A percentile compares a stretch with the other conserved stretches of the same genome.
Evolutionary conservation across 2,888 invertebrate species (phyloP).

Genomic region (Nowickia ferox): DNA sequence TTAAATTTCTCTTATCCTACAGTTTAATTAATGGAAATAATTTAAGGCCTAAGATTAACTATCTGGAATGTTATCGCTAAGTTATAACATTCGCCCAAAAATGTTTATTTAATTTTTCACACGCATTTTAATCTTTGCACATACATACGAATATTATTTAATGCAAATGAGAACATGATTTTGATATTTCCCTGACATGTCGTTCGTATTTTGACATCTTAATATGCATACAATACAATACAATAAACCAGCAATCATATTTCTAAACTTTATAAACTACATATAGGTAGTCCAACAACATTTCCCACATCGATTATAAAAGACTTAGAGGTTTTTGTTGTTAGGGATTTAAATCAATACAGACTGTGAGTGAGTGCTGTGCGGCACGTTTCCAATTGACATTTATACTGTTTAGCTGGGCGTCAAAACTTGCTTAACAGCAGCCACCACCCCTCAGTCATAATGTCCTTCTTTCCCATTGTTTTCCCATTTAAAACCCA

Average conservation of each 20-base stretch:
- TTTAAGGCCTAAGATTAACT: too few relatives aligned
- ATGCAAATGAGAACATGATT: slow-evolving; percentile 39
- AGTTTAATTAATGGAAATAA: too few relatives aligned
- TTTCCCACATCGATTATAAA: slow-evolving; percentile 63
- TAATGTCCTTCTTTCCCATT: neutral
- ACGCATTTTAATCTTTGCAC: slow-evolving; percentile 17
- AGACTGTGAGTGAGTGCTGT: neutral
- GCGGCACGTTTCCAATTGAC: slow-evolving; percentile 58
- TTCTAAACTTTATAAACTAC: slow-evolving; percentile 14
- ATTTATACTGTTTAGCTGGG: slow-evolving; percentile 41
- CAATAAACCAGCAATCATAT: slow-evolving; percentile 33
- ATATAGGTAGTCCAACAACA: slow-evolving; percentile 12
- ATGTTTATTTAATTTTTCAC: slow-evolving; percentile 46
- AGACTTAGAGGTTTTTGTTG: slow-evolving; percentile 34
- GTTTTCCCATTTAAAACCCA: slow-evolving; percentile 9
- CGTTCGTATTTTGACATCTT: slow-evolving; percentile 46
- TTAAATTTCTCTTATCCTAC: too few relatives aligned
- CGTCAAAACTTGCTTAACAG: slow-evolving; percentile 31
- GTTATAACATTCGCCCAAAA: neutral
- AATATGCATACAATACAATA: neutral
- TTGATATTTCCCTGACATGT: slow-evolving; percentile 46
- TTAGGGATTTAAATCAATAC: slow-evolving; percentile 53
- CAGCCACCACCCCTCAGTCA: neutral
- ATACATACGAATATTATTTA: neutral
- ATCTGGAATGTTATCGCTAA: neutral